These are phyloP conservation scores for Paramuricea clavata DNA, from an alignment of 92 coral and sea anemone species.

Conservation along the genomic window DNA sequence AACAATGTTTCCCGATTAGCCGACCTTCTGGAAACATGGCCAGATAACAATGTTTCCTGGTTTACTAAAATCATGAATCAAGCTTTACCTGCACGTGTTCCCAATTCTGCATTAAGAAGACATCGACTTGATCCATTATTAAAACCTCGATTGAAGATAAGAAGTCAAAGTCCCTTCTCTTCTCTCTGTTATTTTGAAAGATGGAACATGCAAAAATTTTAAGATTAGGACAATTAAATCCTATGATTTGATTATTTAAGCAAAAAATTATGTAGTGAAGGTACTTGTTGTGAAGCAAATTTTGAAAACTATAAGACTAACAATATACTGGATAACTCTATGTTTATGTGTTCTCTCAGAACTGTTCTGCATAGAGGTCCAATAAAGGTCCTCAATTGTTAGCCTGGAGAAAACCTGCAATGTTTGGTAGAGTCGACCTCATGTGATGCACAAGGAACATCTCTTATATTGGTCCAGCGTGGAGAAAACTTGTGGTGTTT, in stretches of 20 bases:
- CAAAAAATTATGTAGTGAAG: too few species aligned
- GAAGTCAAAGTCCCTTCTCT: conserved; percentile 85
- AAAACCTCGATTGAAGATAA: conserved; percentile 93
- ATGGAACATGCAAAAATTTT: not conserved
- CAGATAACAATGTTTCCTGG: not conserved
- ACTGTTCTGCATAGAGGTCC: not conserved
- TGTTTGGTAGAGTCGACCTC: not conserved
- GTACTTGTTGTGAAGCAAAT: not conserved
- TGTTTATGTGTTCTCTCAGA: not conserved
- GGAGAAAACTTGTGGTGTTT: too few species aligned
- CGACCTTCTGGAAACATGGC: not conserved
- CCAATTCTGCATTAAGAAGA: conserved; percentile 99
- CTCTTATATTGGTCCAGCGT: too few species aligned
- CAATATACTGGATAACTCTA: too few species aligned
- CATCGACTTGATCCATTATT: conserved; percentile 92
- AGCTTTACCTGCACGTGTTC: conserved; percentile 88
- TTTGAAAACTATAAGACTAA: too few species aligned
- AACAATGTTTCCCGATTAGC: too few species aligned
- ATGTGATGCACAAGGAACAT: too few species aligned
- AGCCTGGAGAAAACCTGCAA: not conserved
- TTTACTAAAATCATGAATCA: not conserved
- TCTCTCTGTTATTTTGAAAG: conserved; percentile 71
- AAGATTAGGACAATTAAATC: not conserved
- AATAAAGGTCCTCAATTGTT: not conserved
- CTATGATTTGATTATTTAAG: not conserved